Evolutionary conservation across 2,888 invertebrate genomes (phyloP).

Genomic region (Chrysolina americana): DNA sequence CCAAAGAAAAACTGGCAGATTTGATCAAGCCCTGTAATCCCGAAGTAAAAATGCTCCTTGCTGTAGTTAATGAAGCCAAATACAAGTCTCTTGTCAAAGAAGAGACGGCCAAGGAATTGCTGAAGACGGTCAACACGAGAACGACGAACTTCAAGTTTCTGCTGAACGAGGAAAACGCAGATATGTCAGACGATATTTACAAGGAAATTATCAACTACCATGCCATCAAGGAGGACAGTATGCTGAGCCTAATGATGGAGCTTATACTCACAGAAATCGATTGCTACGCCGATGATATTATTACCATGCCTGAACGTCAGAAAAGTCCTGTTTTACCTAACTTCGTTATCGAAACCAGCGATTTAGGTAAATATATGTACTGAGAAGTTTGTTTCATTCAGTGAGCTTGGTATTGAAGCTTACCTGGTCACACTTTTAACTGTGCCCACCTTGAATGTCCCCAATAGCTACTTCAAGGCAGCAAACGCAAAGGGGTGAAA

Average conservation of each 20-base stretch:
- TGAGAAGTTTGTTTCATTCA: neutral
- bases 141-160: slow-evolving; percentile 53
- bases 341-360: slow-evolving; percentile 50
- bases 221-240: slow-evolving; percentile 55
- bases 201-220: slow-evolving; percentile 56
- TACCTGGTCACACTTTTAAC: no score
- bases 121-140: slow-evolving; percentile 49
- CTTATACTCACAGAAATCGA: slow-evolving; percentile 55
- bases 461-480: no score
- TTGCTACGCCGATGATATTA: slow-evolving; percentile 50
- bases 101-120: slow-evolving; percentile 41
- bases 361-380: slow-evolving; percentile 41
- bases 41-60: slow-evolving; percentile 57
- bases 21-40: slow-evolving; percentile 57
- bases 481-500: no score
- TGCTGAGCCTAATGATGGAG: slow-evolving; percentile 60
- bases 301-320: slow-evolving; percentile 37
- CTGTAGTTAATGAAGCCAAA: slow-evolving; percentile 56
- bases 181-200: slow-evolving; percentile 44
- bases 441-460: no score
- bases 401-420: neutral
- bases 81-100: slow-evolving; percentile 49
- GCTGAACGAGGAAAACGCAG: slow-evolving; percentile 40
- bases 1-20: slow-evolving; percentile 54
- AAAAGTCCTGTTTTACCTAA: slow-evolving; percentile 25